Base-by-base conservation (phyloP, 2,888 invertebrate genomes). In the Seira ritae region DNA sequence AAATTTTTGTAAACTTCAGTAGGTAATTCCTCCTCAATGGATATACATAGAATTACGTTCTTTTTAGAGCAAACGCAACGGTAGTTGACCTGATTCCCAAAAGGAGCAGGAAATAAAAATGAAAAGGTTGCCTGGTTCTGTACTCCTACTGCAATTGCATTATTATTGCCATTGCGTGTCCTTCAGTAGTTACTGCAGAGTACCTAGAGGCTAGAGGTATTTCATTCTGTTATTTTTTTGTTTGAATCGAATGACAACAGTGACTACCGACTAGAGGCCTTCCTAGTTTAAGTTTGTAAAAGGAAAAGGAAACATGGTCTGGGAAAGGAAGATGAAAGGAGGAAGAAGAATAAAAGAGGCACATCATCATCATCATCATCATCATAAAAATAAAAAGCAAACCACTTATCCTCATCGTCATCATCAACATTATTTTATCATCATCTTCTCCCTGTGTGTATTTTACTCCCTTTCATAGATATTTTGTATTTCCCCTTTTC, bases 51-150 rank as follows among this genome's bases (percentile, higher is more conserved):
- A n/a, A n/a, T n/a, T n/a, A n/a, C n/a, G n/a, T n/a, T n/a, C n/a
- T n/a, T n/a, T n/a, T n/a, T n/a, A n/a, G n/a, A n/a, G n/a, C n/a
- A n/a, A n/a, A n/a, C n/a, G n/a, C 31, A 68, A 17, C 24, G 42
- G 70, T 60, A 55, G 81, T 68, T 82, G 82, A 77, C 82, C 82
- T 82, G 82, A 82, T 82, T 82, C 77, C 70, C 60, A 82, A 82
- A 81, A 67, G 70, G 74, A 70, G 66, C 80, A 80, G 80, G 73
- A 81, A 75, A 55, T 67, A 23, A 2, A 55, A 67, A 50, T 50
- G 17, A 31, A 23, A 22, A 12, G 24, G 71, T 46, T 50, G 46
- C 46, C 55, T 23, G 31, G 50, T n/a, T 65, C 65, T 67, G 67
- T 19, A 46, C 50, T 8, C 66, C 42, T 42, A 42, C 42, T 12